A percentile compares a stretch with the other conserved stretches of the same genome.
These are phyloP conservation scores for Squalus acanthias DNA, from an alignment of 2,797 vertebrate genomes.

Conservation along the genomic window DNA sequence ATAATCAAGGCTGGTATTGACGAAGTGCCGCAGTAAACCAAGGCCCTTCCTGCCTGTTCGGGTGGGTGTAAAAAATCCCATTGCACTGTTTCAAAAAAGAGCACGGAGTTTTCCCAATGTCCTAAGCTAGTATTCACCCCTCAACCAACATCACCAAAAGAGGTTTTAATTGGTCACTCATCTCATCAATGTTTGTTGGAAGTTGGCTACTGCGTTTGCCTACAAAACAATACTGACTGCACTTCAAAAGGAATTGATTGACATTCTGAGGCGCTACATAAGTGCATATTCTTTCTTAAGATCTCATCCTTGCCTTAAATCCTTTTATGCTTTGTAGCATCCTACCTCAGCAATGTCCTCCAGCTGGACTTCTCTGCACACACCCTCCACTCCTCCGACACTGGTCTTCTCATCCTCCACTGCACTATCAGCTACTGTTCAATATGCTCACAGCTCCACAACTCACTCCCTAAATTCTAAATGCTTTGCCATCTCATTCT, in stretches of 20 bases:
- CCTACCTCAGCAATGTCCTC: neutral
- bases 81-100: neutral
- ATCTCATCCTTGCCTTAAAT: neutral
- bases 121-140: neutral
- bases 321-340: neutral
- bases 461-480: neutral
- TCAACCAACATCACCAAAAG: neutral
- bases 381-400: neutral
- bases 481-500: neutral
- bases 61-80: neutral
- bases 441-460: neutral
- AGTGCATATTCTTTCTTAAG: neutral
- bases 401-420: neutral
- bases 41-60: neutral
- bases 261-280: neutral
- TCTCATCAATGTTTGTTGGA: neutral
- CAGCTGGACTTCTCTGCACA: neutral
- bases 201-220: neutral
- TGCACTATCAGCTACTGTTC: neutral
- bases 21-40: neutral
- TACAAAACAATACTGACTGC: neutral
- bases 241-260: neutral
- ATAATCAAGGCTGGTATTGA: neutral
- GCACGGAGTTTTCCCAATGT: neutral
- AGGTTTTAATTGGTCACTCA: neutral